phyloP scores from a whole-genome alignment of 2,113 vertebrate species.

The Chrysochloris asiatica region DNA sequence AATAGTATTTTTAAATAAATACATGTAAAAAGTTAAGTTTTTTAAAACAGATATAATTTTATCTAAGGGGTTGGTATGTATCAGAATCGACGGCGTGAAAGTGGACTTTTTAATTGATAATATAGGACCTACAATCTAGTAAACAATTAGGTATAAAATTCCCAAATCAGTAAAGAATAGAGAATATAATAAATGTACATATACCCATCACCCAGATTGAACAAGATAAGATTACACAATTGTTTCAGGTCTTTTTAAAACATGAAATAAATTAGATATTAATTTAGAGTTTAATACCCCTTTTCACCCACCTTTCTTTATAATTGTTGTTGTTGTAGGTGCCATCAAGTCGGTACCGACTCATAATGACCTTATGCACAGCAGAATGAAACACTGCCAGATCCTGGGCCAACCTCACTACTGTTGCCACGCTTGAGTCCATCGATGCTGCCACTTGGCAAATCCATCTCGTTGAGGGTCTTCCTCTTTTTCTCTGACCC shows the following conservation, averaged over 20 bases:
- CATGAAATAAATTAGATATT: slow-evolving; percentile 12
- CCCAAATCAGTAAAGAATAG: background rate
- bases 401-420: too few species aligned
- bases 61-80: background rate
- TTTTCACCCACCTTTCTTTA: too few species aligned
- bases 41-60: slow-evolving; percentile 32
- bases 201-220: background rate
- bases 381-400: too few species aligned
- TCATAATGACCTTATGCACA: too few species aligned
- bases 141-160: slow-evolving; percentile 16
- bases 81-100: too few species aligned
- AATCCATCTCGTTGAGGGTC: too few species aligned
- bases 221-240: background rate
- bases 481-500: too few species aligned
- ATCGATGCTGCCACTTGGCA: too few species aligned
- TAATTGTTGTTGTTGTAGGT: too few species aligned
- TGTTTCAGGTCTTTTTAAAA: slow-evolving; percentile 35
- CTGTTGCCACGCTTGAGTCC: too few species aligned
- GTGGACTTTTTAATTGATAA: background rate
- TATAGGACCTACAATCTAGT: background rate
- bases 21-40: background rate
- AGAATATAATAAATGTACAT: background rate
- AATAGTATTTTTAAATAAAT: background rate
- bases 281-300: too few species aligned
- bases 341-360: too few species aligned